These are phyloP conservation scores for Sepioteuthis lessoniana DNA, from an alignment of 2,888 invertebrate species.

Conservation along the genomic window DNA sequence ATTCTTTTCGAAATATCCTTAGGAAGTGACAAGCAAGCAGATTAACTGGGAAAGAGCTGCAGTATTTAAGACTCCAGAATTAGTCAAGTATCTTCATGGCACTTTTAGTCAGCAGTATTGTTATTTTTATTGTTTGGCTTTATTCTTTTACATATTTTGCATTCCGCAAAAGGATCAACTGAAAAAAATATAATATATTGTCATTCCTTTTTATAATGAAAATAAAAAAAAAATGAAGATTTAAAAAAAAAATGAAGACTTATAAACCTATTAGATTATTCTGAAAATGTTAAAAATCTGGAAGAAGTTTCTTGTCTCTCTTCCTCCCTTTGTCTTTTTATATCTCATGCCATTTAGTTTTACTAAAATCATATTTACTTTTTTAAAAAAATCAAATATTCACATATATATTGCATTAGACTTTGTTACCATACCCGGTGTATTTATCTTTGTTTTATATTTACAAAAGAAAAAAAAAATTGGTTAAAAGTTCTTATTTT, in stretches of 20 bases:
- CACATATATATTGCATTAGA: neutral
- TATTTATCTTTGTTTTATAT: neutral
- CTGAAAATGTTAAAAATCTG: slow-evolving; percentile 12
- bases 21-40: neutral
- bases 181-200: neutral
- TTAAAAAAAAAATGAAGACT: neutral
- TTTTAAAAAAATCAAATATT: neutral
- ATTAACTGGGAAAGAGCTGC: neutral
- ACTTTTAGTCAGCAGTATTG: neutral
- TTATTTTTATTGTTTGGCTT: neutral
- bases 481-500: neutral
- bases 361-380: slow-evolving; percentile 23
- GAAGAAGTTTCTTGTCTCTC: neutral
- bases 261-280: neutral
- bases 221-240: neutral
- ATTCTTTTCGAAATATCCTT: neutral
- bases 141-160: neutral
- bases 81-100: neutral
- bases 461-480: neutral
- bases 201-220: neutral
- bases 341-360: slow-evolving; percentile 12
- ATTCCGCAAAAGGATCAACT: neutral
- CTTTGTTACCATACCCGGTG: neutral
- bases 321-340: neutral
- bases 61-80: neutral